phyloP scores from a whole-genome alignment of 2,797 vertebrate genomes.

The Microcaecilia unicolor region DNA sequence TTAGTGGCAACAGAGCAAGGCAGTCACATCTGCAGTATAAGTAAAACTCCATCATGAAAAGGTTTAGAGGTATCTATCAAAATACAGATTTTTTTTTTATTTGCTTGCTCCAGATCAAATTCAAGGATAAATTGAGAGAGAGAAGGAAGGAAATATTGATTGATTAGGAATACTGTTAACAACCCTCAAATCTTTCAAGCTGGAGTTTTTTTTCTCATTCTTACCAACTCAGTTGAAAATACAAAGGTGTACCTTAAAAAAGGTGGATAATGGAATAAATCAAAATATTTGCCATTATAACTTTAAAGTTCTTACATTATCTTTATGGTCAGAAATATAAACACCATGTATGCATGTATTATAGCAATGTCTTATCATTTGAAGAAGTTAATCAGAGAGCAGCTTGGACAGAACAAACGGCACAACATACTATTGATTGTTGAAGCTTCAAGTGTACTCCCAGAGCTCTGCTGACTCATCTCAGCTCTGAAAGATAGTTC shows the following conservation, averaged over 20 bases:
- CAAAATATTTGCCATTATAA: neutral
- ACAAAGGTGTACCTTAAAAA: neutral
- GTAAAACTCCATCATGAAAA: too few relatives aligned
- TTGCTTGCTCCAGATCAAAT: constrained; percentile 1
- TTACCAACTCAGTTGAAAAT: constrained; percentile 10
- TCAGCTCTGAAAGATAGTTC: too few relatives aligned
- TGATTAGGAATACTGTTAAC: neutral
- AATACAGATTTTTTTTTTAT: too few relatives aligned
- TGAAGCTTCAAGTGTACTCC: too few relatives aligned
- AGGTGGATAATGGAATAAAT: constrained; percentile 5
- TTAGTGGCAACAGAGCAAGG: too few relatives aligned
- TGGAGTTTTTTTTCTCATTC: neutral
- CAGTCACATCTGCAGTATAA: too few relatives aligned
- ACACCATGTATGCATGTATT: neutral
- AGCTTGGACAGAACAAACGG: neutral
- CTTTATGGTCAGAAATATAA: constrained; percentile 3
- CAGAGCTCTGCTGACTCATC: too few relatives aligned
- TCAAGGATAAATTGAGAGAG: neutral
- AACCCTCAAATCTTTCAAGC: neutral
- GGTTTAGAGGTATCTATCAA: too few relatives aligned
- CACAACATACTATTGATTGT: neutral
- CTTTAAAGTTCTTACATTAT: neutral
- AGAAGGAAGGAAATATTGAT: neutral
- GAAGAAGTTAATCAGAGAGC: neutral
- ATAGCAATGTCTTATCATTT: neutral